phyloP scores from a whole-genome alignment of 2,113 vertebrate genomes.

The Oryzias woworae region DNA sequence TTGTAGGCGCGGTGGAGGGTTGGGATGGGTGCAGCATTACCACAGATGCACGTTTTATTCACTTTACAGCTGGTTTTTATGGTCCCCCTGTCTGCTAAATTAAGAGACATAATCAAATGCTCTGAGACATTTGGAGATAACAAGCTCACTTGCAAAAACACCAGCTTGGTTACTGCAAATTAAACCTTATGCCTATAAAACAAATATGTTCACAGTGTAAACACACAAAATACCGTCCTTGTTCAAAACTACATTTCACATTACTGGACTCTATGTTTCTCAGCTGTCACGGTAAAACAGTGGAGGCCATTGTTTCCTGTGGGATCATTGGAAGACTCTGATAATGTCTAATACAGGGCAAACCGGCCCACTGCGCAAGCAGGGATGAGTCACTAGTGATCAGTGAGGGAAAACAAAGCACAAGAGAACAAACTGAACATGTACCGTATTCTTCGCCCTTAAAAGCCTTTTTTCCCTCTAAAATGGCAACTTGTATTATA shows the following conservation, averaged over 20 bases:
- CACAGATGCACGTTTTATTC: slow-evolving; percentile 39
- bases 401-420: slow-evolving; percentile 18
- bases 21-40: slow-evolving; percentile 13
- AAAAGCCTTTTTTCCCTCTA: too few species aligned
- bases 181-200: slow-evolving; percentile 18
- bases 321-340: slow-evolving; percentile 34
- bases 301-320: slow-evolving; percentile 47
- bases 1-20: slow-evolving; percentile 19
- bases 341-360: slow-evolving; percentile 42
- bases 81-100: slow-evolving; percentile 32
- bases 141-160: slow-evolving; percentile 7
- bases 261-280: slow-evolving; percentile 10
- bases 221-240: slow-evolving; percentile 54
- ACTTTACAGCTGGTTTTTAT: slow-evolving; percentile 52
- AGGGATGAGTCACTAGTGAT: slow-evolving; percentile 37
- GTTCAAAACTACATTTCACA: slow-evolving; percentile 40
- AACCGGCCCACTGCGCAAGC: slow-evolving; percentile 18
- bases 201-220: slow-evolving; percentile 21
- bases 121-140: not conserved
- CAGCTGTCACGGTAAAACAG: slow-evolving; percentile 48
- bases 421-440: slow-evolving; percentile 24
- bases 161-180: slow-evolving; percentile 8
- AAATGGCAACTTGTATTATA: too few species aligned
- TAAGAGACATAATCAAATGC: slow-evolving; percentile 20
- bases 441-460: slow-evolving; percentile 2